Evolutionary conservation across 2,113 vertebrate genomes (phyloP).

Genomic region (Ifrita kowaldi): DNA sequence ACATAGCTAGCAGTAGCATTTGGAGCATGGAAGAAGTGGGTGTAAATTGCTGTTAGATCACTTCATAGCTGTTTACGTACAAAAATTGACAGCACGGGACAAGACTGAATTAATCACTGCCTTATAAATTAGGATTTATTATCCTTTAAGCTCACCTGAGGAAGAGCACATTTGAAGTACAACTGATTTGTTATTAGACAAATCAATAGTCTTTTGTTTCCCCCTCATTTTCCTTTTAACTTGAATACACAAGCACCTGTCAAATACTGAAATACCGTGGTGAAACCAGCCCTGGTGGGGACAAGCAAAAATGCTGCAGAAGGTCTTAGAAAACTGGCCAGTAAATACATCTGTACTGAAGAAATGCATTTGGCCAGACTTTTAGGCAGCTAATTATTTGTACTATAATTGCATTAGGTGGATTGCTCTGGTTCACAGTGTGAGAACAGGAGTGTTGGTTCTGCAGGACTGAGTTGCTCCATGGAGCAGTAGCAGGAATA

Average conservation of each 20-base stretch:
- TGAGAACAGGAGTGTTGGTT: not conserved
- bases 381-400: not conserved
- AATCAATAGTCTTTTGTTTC: not conserved
- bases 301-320: not conserved
- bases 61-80: not conserved
- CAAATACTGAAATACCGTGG: not conserved
- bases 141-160: not conserved
- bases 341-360: not conserved
- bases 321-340: not conserved
- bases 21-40: not conserved
- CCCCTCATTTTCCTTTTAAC: not conserved
- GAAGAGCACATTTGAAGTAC: not conserved
- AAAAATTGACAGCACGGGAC: not conserved
- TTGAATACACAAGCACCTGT: not conserved
- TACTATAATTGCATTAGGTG: not conserved
- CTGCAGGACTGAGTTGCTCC: not conserved
- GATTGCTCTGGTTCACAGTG: not conserved
- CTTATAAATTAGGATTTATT: conserved; percentile 7
- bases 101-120: not conserved
- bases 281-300: not conserved
- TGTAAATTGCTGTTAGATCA: not conserved
- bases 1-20: not conserved
- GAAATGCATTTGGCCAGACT: not conserved
- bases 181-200: not conserved
- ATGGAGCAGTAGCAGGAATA: not conserved